Evolutionary conservation across 1,140 invertebrate genomes (phyloP).

Genomic region (Chironomus tepperi): DNA sequence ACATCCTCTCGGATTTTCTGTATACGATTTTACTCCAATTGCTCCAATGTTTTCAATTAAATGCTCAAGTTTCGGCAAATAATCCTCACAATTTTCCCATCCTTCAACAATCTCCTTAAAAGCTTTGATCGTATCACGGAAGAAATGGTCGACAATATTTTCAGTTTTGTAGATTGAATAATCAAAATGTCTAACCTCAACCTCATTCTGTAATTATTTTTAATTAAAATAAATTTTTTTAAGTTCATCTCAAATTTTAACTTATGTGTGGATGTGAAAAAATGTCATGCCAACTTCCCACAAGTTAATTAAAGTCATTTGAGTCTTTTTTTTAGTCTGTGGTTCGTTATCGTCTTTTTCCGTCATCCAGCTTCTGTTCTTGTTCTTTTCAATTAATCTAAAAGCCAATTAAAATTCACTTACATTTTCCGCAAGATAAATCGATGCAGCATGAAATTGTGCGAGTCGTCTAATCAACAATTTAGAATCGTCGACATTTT

Average conservation of each 20-base stretch:
- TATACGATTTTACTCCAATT: not conserved
- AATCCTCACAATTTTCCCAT: not conserved
- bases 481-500: not conserved
- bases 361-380: too few species aligned
- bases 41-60: not conserved
- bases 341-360: too few species aligned
- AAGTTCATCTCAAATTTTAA: too few species aligned
- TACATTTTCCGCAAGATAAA: not conserved
- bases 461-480: not conserved
- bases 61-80: not conserved
- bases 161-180: not conserved
- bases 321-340: too few species aligned
- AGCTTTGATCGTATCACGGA: constrained; percentile 7
- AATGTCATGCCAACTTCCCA: too few species aligned
- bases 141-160: not conserved
- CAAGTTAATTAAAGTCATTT: too few species aligned
- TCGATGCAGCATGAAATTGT: constrained; percentile 14
- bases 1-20: not conserved
- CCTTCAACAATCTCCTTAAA: not conserved
- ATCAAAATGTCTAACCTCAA: not conserved
- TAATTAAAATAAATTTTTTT: not conserved
- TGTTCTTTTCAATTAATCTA: not conserved
- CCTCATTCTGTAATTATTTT: constrained; percentile 4
- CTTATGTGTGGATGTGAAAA: too few species aligned
- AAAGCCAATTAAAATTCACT: not conserved